Conservation (phyloP, 2,888 invertebrate species). For the Diploptera punctata region DNA sequence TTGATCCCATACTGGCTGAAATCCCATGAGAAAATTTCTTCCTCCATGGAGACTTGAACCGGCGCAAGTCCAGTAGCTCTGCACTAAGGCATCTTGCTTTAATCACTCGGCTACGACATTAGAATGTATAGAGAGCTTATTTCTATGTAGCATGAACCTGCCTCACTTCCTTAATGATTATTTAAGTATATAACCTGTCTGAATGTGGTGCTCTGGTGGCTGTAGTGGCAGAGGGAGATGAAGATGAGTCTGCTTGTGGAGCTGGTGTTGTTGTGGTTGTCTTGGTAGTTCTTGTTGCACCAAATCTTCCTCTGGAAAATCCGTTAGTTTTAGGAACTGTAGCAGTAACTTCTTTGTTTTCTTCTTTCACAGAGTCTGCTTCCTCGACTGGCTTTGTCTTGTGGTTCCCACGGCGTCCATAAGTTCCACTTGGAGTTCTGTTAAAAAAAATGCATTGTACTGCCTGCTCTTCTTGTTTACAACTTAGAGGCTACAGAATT, state of each 20-base stretch:
- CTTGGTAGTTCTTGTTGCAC: constrained; percentile 42
- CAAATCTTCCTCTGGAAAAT: constrained; percentile 12
- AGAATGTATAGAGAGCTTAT: too few relatives aligned
- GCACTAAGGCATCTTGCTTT: too few relatives aligned
- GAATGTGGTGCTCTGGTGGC: constrained; percentile 35
- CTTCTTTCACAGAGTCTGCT: background rate
- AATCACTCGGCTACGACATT: too few relatives aligned
- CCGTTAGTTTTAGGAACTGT: constrained; percentile 6
- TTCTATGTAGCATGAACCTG: too few relatives aligned
- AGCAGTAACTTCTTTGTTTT: constrained; percentile 1
- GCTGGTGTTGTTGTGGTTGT: constrained; percentile 44
- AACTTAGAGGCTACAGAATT: too few relatives aligned
- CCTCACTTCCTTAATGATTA: too few relatives aligned
- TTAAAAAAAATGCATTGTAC: background rate
- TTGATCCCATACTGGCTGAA: too few relatives aligned
- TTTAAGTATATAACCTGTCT: too few relatives aligned
- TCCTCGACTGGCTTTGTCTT: background rate
- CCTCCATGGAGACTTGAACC: too few relatives aligned
- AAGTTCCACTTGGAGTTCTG: background rate
- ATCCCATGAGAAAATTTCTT: too few relatives aligned
- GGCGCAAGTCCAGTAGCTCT: too few relatives aligned
- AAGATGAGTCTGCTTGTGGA: constrained; percentile 37
- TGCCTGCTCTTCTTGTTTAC: too few relatives aligned
- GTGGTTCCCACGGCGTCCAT: constrained; percentile 4
- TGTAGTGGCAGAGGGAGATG: constrained; percentile 41